Base-by-base conservation (phyloP, 2,888 invertebrate genomes). In the Lamproptera curius region DNA sequence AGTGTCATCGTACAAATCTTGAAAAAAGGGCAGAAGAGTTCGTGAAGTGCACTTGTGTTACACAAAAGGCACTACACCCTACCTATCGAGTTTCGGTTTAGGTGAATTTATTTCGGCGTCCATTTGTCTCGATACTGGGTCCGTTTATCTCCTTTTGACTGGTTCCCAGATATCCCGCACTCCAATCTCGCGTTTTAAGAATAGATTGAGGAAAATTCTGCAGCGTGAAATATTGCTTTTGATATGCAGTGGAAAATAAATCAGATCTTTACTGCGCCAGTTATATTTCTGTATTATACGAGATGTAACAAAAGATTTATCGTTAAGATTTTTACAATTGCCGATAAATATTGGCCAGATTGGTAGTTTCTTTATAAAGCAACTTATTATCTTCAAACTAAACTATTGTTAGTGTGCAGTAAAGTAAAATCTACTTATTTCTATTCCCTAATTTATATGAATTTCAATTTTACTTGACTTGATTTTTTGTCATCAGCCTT, bases 41-140 rank as follows among this genome's bases (percentile, higher is more conserved):
- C 28, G 26, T 31, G 26, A 28, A 37, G 43, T 16, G 43, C 16
- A 13, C 43, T 44, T 17, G 43, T 28, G 3, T 15, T 8, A 37
- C 43, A 42, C 33, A 33, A 33, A 33, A 42, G 41, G 28, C 11
- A 16, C 26, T 16, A 11, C 16, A 20, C 28, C 23, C n/a, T 31
- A 17, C 20, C 10, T 28, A 4, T 34, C 39, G 10, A 16, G 23
- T 23, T 14, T n/a, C 16, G 9, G 16, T 40, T 17, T 14, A 16
- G 28, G 17, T 28, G 28, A 36, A 46, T 41, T 46, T 40, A 46
- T 46, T 36, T 36, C 28, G 8, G n/a, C 17, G 14, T 46, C 41
- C 41, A 46, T 46, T 41, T 46, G 41, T 46, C 46, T 41, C 46
- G 41, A 40, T 41, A 28, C 28, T 10, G 14, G 14, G 28, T 14